phyloP scores from a whole-genome alignment of 1,140 invertebrate genomes.

The Chironomus tepperi region DNA sequence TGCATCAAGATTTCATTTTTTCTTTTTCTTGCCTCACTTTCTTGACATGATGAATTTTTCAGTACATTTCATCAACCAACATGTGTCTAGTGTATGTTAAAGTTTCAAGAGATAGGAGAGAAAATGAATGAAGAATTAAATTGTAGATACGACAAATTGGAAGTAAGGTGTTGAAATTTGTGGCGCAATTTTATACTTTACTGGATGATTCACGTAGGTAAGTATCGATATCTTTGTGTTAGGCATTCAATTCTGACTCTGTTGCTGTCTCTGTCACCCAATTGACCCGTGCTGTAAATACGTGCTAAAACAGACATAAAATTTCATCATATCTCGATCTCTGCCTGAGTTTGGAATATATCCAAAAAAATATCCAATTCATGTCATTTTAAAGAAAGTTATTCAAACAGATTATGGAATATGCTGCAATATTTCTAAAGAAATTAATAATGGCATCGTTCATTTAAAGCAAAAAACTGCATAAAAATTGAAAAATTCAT shows the following conservation, averaged over 20 bases:
- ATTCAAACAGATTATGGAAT: not conserved
- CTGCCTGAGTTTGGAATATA: not conserved
- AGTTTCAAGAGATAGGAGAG: not conserved
- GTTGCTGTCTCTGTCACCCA: too few species aligned
- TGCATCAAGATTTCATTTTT: not conserved
- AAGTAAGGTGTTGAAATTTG: too few species aligned
- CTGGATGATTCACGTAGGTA: too few species aligned
- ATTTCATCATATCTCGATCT: not conserved
- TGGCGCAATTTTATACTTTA: too few species aligned
- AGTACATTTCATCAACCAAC: too few species aligned
- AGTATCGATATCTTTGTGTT: too few species aligned
- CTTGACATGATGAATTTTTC: too few species aligned
- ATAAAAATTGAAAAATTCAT: not conserved
- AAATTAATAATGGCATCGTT: conserved; percentile 1
- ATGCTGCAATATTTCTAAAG: not conserved
- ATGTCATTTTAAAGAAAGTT: not conserved
- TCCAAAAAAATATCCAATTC: not conserved
- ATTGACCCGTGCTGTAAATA: too few species aligned
- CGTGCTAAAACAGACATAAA: not conserved
- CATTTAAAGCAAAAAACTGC: not conserved
- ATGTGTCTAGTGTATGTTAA: too few species aligned
- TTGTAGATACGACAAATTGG: not conserved
- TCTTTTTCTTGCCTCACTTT: not conserved
- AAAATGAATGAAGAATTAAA: not conserved
- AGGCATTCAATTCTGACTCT: too few species aligned